Conservation (phyloP, 2,888 invertebrate genomes). For the Cistogaster globosa region DNA sequence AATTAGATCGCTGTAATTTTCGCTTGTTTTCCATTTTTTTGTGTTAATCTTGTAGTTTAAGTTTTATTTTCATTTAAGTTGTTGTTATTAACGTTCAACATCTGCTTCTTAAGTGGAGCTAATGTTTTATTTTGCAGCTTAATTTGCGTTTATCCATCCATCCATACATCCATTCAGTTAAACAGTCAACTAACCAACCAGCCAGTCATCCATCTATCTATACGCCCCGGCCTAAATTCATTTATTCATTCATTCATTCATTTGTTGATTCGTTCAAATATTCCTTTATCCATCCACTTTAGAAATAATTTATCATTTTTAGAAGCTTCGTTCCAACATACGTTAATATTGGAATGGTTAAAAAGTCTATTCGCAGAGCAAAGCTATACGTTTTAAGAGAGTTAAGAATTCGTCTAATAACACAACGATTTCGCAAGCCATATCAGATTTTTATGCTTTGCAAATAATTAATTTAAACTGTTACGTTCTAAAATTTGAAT, state of each 20-base stretch:
- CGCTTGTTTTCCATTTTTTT: constrained; percentile 33
- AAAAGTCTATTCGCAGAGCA: constrained; percentile 2
- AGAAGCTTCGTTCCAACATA: constrained; percentile 17
- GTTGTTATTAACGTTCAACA: constrained; percentile 65
- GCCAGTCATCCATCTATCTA: constrained; percentile 20
- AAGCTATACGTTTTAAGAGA: too few species aligned
- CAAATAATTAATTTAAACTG: too few species aligned
- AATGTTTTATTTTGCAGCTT: constrained; percentile 67
- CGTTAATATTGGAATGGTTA: neutral
- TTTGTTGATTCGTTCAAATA: constrained; percentile 7
- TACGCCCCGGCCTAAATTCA: constrained; percentile 43
- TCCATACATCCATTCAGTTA: constrained; percentile 17
- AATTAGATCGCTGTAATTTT: constrained; percentile 72
- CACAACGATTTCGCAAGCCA: too few species aligned
- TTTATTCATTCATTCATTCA: constrained; percentile 35
- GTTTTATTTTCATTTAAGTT: constrained; percentile 49
- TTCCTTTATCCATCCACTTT: constrained; percentile 40
- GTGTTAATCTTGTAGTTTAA: constrained; percentile 23
- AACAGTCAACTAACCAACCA: constrained; percentile 1
- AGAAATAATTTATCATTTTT: constrained; percentile 57
- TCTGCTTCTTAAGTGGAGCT: constrained; percentile 72
- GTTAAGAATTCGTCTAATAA: too few species aligned
- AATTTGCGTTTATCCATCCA: constrained; percentile 65
- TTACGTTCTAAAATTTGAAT: too few species aligned
- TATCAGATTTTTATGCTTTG: too few species aligned